Conservation (phyloP, 2,888 invertebrate species). For the Pseudoips prasinana region DNA sequence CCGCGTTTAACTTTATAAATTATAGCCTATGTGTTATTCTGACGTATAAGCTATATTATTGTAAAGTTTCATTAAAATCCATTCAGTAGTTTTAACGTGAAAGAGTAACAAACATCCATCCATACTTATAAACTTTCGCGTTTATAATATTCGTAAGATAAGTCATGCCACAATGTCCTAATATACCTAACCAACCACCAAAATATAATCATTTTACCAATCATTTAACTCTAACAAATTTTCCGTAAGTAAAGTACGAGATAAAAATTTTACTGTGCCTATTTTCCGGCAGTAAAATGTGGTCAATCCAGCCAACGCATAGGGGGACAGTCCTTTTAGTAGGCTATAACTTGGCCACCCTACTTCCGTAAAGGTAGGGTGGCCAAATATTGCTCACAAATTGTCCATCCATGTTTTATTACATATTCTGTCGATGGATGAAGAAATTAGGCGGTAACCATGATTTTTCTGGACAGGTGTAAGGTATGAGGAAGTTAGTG, state of each 20-base stretch:
- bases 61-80: no score
- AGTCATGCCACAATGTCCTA: no score
- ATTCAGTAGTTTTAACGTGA: no score
- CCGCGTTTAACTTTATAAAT: no score
- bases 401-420: constrained; percentile 41
- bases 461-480: constrained; percentile 11
- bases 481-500: background rate
- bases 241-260: constrained; percentile 35
- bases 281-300: constrained; percentile 58
- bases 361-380: constrained; percentile 34
- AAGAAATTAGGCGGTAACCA: constrained; percentile 29
- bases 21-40: no score
- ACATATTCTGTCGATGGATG: constrained; percentile 29
- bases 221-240: constrained; percentile 53
- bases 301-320: constrained; percentile 56
- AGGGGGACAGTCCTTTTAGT: constrained; percentile 49
- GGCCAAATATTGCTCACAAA: constrained; percentile 33
- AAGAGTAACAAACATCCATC: no score
- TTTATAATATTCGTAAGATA: no score
- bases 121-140: no score
- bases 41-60: no score
- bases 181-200: no score
- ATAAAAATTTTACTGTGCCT: constrained; percentile 57
- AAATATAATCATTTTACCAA: constrained; percentile 37
- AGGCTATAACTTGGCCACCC: constrained; percentile 47